phyloP scores from a whole-genome alignment of 2,888 invertebrate genomes.

The Athalia circularis region DNA sequence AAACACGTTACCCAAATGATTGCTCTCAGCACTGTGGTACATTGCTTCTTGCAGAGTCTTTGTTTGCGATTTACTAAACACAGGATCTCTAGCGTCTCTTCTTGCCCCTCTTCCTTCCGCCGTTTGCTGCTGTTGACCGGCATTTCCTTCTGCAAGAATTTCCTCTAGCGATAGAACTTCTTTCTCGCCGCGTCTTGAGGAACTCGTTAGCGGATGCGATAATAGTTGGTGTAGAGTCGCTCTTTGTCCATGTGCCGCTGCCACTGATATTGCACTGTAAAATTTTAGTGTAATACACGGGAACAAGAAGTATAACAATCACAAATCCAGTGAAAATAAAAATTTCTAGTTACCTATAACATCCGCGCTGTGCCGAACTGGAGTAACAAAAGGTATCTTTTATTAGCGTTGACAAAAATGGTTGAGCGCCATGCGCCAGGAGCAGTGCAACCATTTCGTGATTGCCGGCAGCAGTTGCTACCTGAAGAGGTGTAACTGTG shows the following conservation, averaged over 20 bases:
- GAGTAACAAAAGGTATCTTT: slow-evolving; percentile 91
- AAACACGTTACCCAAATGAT: slow-evolving; percentile 82
- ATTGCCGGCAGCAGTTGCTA: slow-evolving; percentile 88
- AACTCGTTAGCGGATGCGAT: slow-evolving; percentile 82
- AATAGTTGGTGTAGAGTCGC: slow-evolving; percentile 85
- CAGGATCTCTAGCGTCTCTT: slow-evolving; percentile 69
- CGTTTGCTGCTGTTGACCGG: slow-evolving; percentile 66
- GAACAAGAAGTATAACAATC: neutral
- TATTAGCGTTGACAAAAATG: slow-evolving; percentile 89
- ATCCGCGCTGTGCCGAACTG: slow-evolving; percentile 89
- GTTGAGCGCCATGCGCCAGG: slow-evolving; percentile 90
- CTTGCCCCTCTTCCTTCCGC: slow-evolving; percentile 70
- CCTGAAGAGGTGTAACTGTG: slow-evolving; percentile 92
- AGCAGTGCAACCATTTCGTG: slow-evolving; percentile 87
- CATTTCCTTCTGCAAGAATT: slow-evolving; percentile 90
- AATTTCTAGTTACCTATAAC: slow-evolving; percentile 79
- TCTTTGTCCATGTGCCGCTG: slow-evolving; percentile 91
- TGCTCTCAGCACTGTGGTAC: slow-evolving; percentile 95
- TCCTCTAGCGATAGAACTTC: slow-evolving; percentile 92
- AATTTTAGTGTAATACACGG: slow-evolving; percentile 2
- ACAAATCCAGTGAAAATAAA: slow-evolving; percentile 2
- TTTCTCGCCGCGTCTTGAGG: slow-evolving; percentile 76
- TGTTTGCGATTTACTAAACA: slow-evolving; percentile 86
- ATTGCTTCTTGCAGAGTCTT: slow-evolving; percentile 93
- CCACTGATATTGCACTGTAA: slow-evolving; percentile 88